Evolutionary conservation across 2,113 vertebrate species (phyloP).

Genomic region (Podarcis cretensis): DNA sequence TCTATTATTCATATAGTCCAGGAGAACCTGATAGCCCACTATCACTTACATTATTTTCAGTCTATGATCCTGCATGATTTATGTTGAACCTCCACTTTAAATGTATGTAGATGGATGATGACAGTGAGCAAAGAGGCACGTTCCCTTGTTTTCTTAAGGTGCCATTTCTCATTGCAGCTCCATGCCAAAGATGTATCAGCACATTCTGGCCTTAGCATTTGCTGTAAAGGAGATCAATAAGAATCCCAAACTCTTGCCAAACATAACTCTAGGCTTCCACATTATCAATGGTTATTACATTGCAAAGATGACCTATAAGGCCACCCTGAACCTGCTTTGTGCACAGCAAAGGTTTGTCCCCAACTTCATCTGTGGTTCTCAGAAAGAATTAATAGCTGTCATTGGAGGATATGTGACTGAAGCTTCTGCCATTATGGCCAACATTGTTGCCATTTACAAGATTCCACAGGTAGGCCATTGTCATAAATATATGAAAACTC

Average conservation of each 20-base stretch:
- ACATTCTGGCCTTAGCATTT: slow-evolving; percentile 1
- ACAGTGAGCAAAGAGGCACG: background rate
- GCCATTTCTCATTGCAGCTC: background rate
- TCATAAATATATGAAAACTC: background rate
- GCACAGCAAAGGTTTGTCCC: background rate
- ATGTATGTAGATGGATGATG: background rate
- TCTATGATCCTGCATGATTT: background rate
- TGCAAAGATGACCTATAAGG: background rate
- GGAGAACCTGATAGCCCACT: background rate
- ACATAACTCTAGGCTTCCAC: background rate
- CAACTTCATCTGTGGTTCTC: background rate
- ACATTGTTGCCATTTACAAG: background rate
- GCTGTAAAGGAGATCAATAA: background rate
- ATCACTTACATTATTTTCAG: too few relatives aligned
- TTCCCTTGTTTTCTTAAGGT: background rate
- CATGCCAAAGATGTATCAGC: background rate
- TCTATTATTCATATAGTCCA: background rate
- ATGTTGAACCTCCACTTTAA: background rate
- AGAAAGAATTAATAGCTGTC: background rate
- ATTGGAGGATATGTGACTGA: background rate
- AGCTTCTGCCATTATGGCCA: background rate
- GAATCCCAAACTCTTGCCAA: background rate
- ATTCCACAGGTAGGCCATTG: background rate
- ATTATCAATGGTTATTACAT: background rate
- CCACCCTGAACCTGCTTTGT: background rate